Conservation (phyloP, 2,888 invertebrate genomes). For the Dynastes maya region DNA sequence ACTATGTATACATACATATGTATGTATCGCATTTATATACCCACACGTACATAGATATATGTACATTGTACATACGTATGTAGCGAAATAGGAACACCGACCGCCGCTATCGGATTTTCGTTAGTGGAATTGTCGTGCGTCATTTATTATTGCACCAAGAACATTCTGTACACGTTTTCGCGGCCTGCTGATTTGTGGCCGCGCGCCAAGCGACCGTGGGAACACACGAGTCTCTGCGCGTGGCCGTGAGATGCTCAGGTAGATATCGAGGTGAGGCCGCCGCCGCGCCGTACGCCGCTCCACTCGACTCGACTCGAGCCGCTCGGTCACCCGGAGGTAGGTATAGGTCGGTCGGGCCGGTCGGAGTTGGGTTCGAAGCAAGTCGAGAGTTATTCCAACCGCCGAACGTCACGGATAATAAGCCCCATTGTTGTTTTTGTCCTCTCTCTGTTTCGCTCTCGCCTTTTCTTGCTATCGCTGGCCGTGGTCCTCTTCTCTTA, state of each 20-base stretch:
- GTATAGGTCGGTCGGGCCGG: slow-evolving; percentile 13
- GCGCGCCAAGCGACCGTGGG: slow-evolving; percentile 53
- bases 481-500: slow-evolving; percentile 32
- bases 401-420: slow-evolving; percentile 48
- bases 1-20: not conserved
- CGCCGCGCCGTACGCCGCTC: slow-evolving; percentile 45
- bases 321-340: slow-evolving; percentile 46
- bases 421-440: slow-evolving; percentile 47
- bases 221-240: slow-evolving; percentile 54
- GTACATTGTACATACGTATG: not conserved
- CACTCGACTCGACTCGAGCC: slow-evolving; percentile 15
- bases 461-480: not conserved
- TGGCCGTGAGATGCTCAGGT: slow-evolving; percentile 54
- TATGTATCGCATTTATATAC: not conserved
- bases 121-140: slow-evolving; percentile 48
- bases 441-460: slow-evolving; percentile 23
- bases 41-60: not conserved
- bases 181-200: slow-evolving; percentile 54
- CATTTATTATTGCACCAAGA: slow-evolving; percentile 50
- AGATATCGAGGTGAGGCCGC: slow-evolving; percentile 52
- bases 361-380: not conserved
- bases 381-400: slow-evolving; percentile 34
- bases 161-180: slow-evolving; percentile 53
- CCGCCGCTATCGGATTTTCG: slow-evolving; percentile 43
- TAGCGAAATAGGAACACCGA: not conserved